A percentile compares a stretch with the other conserved stretches of the same genome.
Conservation (phyloP, 37 sponge, comb jelly and placozoan genomes). For the Cladorhizidae sp. region DNA sequence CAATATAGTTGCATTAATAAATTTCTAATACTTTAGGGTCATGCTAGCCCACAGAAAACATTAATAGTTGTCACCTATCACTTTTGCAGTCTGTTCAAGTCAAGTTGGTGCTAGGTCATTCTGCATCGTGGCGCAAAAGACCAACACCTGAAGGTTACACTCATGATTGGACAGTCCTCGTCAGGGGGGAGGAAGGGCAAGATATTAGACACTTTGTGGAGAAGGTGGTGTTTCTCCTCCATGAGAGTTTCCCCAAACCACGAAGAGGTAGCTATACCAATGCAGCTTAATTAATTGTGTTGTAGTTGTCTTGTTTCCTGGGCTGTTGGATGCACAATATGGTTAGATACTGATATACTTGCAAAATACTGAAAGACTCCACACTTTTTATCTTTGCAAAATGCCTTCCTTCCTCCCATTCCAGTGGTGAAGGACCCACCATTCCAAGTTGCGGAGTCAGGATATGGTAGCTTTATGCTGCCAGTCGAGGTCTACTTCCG, state of each 20-base stretch:
- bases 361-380: not conserved
- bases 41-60: not conserved
- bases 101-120: slow-evolving; percentile 92
- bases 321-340: not conserved
- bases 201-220: slow-evolving; percentile 93
- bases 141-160: slow-evolving; percentile 91
- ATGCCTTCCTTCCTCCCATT: not conserved
- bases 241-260: slow-evolving; percentile 92
- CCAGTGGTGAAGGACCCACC: slow-evolving; percentile 95
- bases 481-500: slow-evolving; percentile 91
- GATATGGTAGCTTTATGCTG: slow-evolving; percentile 95
- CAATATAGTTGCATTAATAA: not conserved
- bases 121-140: slow-evolving; percentile 87
- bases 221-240: slow-evolving; percentile 94
- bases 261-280: slow-evolving; percentile 75
- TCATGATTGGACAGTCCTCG: slow-evolving; percentile 95
- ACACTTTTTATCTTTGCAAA: not conserved
- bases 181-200: slow-evolving; percentile 88
- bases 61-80: not conserved
- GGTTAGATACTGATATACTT: slow-evolving; percentile 5
- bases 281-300: not conserved
- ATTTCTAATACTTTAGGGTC: not conserved
- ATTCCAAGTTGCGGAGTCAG: slow-evolving; percentile 94
- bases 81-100: slow-evolving; percentile 73
- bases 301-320: not conserved